Percentiles rank a stretch among this genome's conserved stretches.
phyloP scores from a whole-genome alignment of 2,797 vertebrate genomes.

The Pteronotus mesoamericanus region DNA sequence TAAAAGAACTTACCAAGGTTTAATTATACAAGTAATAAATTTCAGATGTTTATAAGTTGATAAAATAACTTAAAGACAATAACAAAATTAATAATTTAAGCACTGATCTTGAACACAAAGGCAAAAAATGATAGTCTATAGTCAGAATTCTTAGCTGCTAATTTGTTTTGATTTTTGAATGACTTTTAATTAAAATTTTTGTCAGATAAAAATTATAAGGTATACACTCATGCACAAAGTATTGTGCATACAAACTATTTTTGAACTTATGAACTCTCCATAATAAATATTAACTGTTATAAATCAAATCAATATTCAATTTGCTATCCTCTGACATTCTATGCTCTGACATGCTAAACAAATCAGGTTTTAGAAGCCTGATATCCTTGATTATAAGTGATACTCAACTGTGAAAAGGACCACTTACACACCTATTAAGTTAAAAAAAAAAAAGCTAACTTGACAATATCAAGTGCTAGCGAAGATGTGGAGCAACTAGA shows the following conservation, averaged over 20 bases:
- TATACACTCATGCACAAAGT: not conserved
- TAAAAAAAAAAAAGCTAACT: not conserved
- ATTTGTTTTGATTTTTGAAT: not conserved
- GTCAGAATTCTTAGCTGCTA: constrained; percentile 1
- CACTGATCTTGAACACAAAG: not conserved
- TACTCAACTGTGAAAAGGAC: not conserved
- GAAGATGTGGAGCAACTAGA: not conserved
- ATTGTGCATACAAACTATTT: not conserved
- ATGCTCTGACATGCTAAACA: not conserved
- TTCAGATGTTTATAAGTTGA: not conserved
- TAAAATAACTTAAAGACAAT: constrained; percentile 1
- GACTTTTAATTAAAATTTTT: not conserved
- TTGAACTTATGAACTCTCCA: not conserved
- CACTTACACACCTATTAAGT: not conserved
- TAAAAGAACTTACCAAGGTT: not conserved
- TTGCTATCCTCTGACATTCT: not conserved
- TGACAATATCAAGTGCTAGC: not conserved
- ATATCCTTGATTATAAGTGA: not conserved
- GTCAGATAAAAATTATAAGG: not conserved
- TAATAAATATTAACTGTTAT: not conserved
- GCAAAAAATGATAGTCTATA: not conserved
- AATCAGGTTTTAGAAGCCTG: not conserved
- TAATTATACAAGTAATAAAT: constrained; percentile 8
- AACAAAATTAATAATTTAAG: not conserved
- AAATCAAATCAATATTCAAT: not conserved